Conservation (phyloP, 2,113 vertebrate species). For the Scalopus aquaticus region DNA sequence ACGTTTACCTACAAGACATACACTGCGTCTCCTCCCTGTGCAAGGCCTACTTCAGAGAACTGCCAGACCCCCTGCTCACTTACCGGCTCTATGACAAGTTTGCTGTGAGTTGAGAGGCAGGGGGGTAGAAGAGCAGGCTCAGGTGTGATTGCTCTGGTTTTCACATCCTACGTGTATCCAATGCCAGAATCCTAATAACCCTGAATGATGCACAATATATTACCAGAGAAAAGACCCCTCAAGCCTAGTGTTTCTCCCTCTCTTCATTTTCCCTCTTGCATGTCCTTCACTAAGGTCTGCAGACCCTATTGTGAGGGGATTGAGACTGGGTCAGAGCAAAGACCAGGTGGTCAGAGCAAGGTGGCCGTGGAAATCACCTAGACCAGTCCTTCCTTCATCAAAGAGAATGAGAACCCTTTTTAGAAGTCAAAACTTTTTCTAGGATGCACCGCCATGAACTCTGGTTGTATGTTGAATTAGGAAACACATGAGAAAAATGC, state of each 20-base stretch:
- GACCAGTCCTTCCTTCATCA: background rate
- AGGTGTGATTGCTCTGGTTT: background rate
- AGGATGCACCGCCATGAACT: background rate
- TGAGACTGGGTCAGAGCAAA: background rate
- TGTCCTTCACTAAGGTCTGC: background rate
- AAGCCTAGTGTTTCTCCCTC: background rate
- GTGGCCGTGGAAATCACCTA: background rate
- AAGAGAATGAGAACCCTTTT: background rate
- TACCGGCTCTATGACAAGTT: slow-evolving; percentile 98
- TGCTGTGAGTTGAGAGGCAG: slow-evolving; percentile 87
- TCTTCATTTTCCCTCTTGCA: background rate
- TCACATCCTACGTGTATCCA: background rate
- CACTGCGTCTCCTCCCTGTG: slow-evolving; percentile 96
- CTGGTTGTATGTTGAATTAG: background rate
- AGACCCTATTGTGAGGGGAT: too few species aligned
- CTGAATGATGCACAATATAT: background rate
- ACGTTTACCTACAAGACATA: slow-evolving; percentile 95
- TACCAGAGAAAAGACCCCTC: background rate
- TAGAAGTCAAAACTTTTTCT: background rate
- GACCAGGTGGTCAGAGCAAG: background rate
- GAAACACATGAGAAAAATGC: background rate
- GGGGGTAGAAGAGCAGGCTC: background rate
- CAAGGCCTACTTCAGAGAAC: slow-evolving; percentile 96
- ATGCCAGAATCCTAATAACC: background rate
- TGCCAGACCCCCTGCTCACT: slow-evolving; percentile 96